phyloP scores from a whole-genome alignment of 2,113 vertebrate species.

The Psittacus erithacus region DNA sequence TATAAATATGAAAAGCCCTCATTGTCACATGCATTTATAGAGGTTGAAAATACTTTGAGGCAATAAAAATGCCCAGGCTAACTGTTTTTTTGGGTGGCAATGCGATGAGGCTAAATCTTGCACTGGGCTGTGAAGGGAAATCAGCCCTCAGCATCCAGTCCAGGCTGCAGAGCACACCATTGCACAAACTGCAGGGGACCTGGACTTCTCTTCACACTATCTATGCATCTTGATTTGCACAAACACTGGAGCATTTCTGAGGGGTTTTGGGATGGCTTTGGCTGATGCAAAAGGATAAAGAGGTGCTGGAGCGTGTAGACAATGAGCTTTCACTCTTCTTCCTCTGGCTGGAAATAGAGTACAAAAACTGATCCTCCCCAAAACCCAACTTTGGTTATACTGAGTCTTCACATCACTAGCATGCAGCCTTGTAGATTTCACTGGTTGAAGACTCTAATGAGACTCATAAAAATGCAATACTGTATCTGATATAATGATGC shows the following conservation, averaged over 20 bases:
- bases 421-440: not conserved
- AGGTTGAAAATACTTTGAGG: not conserved
- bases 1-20: not conserved
- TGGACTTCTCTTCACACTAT: fast-evolving
- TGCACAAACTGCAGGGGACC: fast-evolving
- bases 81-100: not conserved
- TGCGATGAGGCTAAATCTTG: not conserved
- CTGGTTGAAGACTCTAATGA: not conserved
- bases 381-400: not conserved
- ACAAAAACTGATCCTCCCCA: not conserved
- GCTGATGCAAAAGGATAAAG: not conserved
- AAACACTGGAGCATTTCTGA: not conserved
- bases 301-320: not conserved
- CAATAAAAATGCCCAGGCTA: not conserved
- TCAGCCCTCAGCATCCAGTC: not conserved
- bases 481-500: not conserved
- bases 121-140: fast-evolving
- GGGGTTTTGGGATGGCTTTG: not conserved
- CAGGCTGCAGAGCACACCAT: not conserved
- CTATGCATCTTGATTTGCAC: not conserved
- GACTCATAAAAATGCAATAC: not conserved
- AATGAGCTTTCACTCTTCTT: not conserved
- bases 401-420: not conserved
- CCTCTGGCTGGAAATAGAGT: not conserved
- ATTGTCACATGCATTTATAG: not conserved